A percentile compares a stretch with the other conserved stretches of the same genome.
These are phyloP conservation scores for Enteromius thamalakanensis DNA, from an alignment of 2,797 vertebrate genomes.

Conservation along the genomic window DNA sequence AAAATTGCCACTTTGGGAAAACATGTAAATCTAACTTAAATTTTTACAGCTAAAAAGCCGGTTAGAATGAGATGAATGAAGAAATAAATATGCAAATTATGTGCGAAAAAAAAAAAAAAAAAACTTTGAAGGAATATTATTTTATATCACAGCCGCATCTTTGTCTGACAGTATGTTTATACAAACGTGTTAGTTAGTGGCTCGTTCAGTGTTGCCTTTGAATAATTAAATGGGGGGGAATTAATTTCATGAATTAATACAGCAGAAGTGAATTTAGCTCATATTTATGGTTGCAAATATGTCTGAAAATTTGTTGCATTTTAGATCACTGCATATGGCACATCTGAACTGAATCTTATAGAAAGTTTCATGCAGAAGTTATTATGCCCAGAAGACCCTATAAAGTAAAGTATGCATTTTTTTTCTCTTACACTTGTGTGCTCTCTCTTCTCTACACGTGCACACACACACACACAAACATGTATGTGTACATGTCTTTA, in stretches of 20 bases:
- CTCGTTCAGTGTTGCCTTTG: background rate
- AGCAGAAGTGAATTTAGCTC: background rate
- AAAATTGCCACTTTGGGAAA: background rate
- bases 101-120: background rate
- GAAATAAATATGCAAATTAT: background rate
- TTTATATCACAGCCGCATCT: background rate
- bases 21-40: background rate
- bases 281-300: background rate
- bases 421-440: background rate
- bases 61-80: conserved; percentile 3
- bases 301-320: background rate
- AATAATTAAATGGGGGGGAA: conserved; percentile 26
- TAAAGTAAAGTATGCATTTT: background rate
- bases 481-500: no score
- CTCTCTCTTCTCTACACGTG: background rate
- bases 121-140: background rate
- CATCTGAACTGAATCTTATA: background rate
- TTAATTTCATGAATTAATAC: conserved; percentile 1
- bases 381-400: background rate
- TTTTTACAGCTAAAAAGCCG: conserved; percentile 1
- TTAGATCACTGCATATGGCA: background rate
- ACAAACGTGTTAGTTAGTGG: conserved; percentile 7
- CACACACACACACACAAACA: no score
- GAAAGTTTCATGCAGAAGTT: background rate
- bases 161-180: conserved; percentile 10